These are phyloP conservation scores for Gymnoscopelus braueri DNA, from an alignment of 2,797 vertebrate species.

Conservation along the genomic window DNA sequence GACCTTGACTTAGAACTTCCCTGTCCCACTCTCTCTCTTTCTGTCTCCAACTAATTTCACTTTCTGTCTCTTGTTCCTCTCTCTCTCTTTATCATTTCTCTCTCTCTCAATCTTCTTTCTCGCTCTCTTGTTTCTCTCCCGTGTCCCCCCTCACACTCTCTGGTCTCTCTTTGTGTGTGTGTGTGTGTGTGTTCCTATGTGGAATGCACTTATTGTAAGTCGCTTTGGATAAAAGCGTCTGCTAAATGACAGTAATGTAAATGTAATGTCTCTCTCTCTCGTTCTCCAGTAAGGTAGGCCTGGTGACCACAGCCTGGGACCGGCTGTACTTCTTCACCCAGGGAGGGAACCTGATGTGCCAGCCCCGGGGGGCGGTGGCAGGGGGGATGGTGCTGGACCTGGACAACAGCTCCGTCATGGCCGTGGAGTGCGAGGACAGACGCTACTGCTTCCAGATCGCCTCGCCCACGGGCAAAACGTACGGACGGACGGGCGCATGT, in stretches of 20 bases:
- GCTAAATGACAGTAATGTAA: too few species aligned
- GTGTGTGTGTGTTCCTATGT: too few species aligned
- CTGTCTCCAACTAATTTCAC: background rate
- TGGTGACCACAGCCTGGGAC: slow-evolving; percentile 98
- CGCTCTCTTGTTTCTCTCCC: background rate
- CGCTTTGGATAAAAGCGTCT: too few species aligned
- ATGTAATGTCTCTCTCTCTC: background rate
- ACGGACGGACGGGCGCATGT: too few species aligned
- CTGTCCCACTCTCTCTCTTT: background rate
- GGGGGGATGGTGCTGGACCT: slow-evolving; percentile 97
- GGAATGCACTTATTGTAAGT: too few species aligned
- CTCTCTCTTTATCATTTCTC: background rate
- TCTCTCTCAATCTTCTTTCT: background rate
- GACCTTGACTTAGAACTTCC: background rate
- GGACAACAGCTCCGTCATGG: slow-evolving; percentile 99
- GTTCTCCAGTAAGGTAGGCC: slow-evolving; percentile 91
- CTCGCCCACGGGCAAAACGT: slow-evolving; percentile 92
- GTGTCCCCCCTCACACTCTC: too few species aligned
- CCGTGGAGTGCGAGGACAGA: slow-evolving; percentile 95
- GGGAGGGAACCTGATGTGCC: slow-evolving; percentile 98
- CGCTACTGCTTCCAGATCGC: slow-evolving; percentile 98
- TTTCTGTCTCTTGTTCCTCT: background rate
- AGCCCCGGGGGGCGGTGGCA: slow-evolving; percentile 94
- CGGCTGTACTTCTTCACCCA: slow-evolving; percentile 98
- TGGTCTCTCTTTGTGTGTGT: too few species aligned